These are phyloP conservation scores for Cordylochernes scorpioides DNA, from an alignment of 2,888 invertebrate species.

Conservation along the genomic window DNA sequence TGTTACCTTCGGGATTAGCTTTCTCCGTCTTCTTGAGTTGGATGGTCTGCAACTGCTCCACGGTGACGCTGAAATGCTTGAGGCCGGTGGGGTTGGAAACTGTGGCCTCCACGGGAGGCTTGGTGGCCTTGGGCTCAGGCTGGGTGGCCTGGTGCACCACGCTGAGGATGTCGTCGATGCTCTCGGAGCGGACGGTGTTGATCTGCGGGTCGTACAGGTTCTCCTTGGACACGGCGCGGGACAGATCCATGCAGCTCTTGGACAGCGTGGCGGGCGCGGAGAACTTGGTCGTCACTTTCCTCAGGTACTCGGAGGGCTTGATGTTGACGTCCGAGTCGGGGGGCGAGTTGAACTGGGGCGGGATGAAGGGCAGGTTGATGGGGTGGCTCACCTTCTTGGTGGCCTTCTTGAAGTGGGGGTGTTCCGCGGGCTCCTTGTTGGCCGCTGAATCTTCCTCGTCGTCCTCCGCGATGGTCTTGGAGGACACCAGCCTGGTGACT, in stretches of 20 bases:
- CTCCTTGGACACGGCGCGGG: constrained; percentile 3
- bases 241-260: constrained; percentile 10
- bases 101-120: no score
- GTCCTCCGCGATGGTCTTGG: neutral
- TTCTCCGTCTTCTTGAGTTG: constrained; percentile 46
- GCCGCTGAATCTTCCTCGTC: constrained; percentile 1
- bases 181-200: constrained; percentile 6
- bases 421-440: constrained; percentile 8
- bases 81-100: no score
- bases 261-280: no score
- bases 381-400: constrained; percentile 6
- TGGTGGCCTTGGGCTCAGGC: constrained; percentile 3
- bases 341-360: constrained; percentile 51
- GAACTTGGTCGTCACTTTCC: constrained; percentile 37
- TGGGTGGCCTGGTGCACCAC: constrained; percentile 4
- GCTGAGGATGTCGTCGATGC: constrained; percentile 6
- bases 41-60: constrained; percentile 41
- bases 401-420: constrained; percentile 5
- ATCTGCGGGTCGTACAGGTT: neutral
- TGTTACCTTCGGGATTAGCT: constrained; percentile 24
- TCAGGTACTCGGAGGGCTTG: constrained; percentile 69
- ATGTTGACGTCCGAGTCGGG: constrained; percentile 51
- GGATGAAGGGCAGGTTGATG: constrained; percentile 46
- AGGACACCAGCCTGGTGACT: constrained; percentile 2
- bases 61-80: constrained; percentile 10